Evolutionary conservation across 2,888 invertebrate species (phyloP).

Genomic region (Cerceris ruficornis): DNA sequence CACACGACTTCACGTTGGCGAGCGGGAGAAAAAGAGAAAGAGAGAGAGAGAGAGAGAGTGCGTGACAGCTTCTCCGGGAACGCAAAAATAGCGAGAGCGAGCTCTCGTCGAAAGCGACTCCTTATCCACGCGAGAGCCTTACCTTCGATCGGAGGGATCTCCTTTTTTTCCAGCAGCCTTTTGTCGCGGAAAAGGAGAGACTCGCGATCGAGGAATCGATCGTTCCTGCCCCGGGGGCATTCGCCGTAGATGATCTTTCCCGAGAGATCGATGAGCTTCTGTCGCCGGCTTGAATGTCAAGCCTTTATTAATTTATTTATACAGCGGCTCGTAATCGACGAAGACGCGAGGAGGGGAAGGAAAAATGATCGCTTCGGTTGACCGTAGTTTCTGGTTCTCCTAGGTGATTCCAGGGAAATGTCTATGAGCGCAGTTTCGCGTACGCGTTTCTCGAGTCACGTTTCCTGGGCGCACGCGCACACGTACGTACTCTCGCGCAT

Average conservation of each 20-base stretch:
- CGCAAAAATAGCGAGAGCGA: constrained; percentile 67
- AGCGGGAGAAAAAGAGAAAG: background rate
- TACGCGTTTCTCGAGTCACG: background rate
- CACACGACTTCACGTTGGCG: constrained; percentile 16
- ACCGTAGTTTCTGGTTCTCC: too few relatives aligned
- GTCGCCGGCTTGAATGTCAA: background rate
- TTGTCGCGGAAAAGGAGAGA: constrained; percentile 59
- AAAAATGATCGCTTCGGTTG: too few relatives aligned
- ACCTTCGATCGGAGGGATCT: constrained; percentile 13
- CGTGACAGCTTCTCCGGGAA: constrained; percentile 42
- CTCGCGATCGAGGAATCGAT: constrained; percentile 38
- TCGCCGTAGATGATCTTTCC: constrained; percentile 1
- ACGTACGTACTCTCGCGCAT: background rate
- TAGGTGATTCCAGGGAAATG: too few relatives aligned
- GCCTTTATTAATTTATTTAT: too few relatives aligned
- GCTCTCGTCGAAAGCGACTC: constrained; percentile 64
- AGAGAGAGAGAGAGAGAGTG: background rate
- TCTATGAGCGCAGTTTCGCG: background rate
- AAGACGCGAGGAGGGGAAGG: too few relatives aligned
- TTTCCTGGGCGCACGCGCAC: constrained; percentile 7
- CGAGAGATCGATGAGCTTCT: background rate
- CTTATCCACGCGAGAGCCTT: constrained; percentile 46
- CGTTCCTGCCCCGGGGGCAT: background rate
- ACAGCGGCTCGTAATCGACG: too few relatives aligned
- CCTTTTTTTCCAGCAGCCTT: background rate